Base-by-base conservation (phyloP, 2,113 vertebrate genomes). In the Xiphophorus hellerii region DNA sequence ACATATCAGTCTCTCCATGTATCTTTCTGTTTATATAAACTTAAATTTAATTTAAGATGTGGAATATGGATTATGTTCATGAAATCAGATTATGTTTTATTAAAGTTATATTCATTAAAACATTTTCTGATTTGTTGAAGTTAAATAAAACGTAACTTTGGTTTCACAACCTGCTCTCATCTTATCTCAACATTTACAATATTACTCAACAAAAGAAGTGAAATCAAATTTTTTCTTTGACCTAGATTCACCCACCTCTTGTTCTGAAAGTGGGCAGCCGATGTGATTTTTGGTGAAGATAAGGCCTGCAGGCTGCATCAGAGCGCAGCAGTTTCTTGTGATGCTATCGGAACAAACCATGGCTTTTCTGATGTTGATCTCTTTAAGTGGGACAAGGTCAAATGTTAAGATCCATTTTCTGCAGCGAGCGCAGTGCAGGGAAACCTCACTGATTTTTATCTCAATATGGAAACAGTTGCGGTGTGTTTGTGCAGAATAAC, bases 381-480 rank as follows among this genome's bases (percentile, higher is more conserved):
- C 2, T 27, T 69, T 4, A 69, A 51, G 22, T 69, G 17, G 58
- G 54, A 5, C 27, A n/a, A 37, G 31, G 67, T 64, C 67, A 48
- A 28, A 35, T 29, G n/a, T 39, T 39, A 25, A 22, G 33, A 9
- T 29, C 64, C 42, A 58, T 39, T 48, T 15, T 29, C 13, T 12
- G 58, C 31, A 33, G 27, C 6, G 3, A 54, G 44, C 5, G 8
- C 0, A 29, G 3, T 27, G 9, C 15, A 63, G 11, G 25, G 0
- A 77, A 77, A 65, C 68, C 69, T 71, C 62, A 11, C 7, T 39
- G 68, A 77, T 71, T 37, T 37, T 71, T 77, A 77, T 77, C 76
- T 58, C 44, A 9, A 3, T 0, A 3, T 42, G 9, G 64, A 51
- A 71, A 60, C n/a, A 5, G 33, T 42, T 60, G 69, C 15, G 62